These are phyloP conservation scores for Hetaerina americana DNA, from an alignment of 1,140 invertebrate genomes.

Conservation along the genomic window DNA sequence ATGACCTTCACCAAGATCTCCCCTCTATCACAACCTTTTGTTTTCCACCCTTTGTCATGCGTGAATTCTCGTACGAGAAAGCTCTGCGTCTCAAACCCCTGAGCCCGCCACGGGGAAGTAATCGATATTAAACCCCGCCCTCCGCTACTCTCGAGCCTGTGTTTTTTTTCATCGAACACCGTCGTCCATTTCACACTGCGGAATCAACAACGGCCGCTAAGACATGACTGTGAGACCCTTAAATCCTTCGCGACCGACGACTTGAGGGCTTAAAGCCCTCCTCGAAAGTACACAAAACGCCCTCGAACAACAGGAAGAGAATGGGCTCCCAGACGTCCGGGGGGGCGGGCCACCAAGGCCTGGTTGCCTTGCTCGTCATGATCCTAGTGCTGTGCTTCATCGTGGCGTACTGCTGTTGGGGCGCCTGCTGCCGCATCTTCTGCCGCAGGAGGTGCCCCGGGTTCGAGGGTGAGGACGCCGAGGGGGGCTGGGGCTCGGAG, in stretches of 20 bases:
- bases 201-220: neutral
- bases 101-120: neutral
- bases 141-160: neutral
- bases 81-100: neutral
- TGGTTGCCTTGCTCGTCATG: slow-evolving; percentile 41
- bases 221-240: neutral
- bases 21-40: neutral
- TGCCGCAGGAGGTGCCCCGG: slow-evolving; percentile 32
- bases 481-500: slow-evolving; percentile 17
- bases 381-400: slow-evolving; percentile 41
- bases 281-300: neutral
- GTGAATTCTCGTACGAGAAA: neutral
- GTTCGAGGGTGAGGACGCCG: slow-evolving; percentile 11
- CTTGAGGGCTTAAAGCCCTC: neutral
- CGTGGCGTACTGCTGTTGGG: slow-evolving; percentile 43
- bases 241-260: neutral
- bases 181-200: neutral
- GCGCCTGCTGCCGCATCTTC: slow-evolving; percentile 36
- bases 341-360: slow-evolving; percentile 26
- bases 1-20: neutral
- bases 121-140: neutral
- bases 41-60: neutral
- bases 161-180: neutral
- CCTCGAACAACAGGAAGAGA: neutral
- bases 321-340: neutral